Evolutionary conservation across 1,140 invertebrate genomes (phyloP), one percentile per base, ranked within the genome.

Genomic region (Drosophila athabasca): DNA sequence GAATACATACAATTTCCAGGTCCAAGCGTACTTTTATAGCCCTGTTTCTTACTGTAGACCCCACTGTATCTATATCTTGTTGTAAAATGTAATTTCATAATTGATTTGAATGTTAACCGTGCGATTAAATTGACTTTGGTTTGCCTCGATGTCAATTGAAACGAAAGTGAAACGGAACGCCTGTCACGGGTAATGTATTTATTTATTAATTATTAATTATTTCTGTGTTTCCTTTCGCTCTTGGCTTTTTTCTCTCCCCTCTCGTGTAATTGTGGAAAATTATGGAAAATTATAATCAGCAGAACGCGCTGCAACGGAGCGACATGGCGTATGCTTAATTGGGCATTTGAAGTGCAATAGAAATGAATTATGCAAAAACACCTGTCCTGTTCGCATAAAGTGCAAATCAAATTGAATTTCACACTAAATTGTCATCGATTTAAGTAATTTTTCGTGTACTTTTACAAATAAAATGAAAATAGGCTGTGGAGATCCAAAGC

Each of bases 321-420:
- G 60, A 43, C 80, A 62, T 50, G 76, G 54, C 67, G 51, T 72
- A 80, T 85, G 66, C 76, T 68, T 85, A 84, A 84, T 84, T 85
- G 48, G 69, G 26, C 58, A 46, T 50, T 65, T 48, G 35, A 62
- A 61, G 68, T 79, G 65, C 67, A 85, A 81, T 71, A 71, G 74
- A 68, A 52, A 75, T 85, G 9, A 81, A 87, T 87, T 87, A 84
- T 81, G 73, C 68, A 85, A 72, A 69, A 49, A 43, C 53, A 52
- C 48, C 52, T 73, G 46, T 45, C 52, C 29, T 2, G 8, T 2
- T 2, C 52, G 11, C 22, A 52, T 50, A 60, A 76, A 64, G 26
- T 82, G 73, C 46, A n/a, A 45, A 49, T 61, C 68, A 45, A 51
- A 49, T 74, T 51, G 39, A 31, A 57, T 74, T 59, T 75, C 31